phyloP scores from a whole-genome alignment of 2,888 invertebrate species.

The Shargacucullia verbasci region DNA sequence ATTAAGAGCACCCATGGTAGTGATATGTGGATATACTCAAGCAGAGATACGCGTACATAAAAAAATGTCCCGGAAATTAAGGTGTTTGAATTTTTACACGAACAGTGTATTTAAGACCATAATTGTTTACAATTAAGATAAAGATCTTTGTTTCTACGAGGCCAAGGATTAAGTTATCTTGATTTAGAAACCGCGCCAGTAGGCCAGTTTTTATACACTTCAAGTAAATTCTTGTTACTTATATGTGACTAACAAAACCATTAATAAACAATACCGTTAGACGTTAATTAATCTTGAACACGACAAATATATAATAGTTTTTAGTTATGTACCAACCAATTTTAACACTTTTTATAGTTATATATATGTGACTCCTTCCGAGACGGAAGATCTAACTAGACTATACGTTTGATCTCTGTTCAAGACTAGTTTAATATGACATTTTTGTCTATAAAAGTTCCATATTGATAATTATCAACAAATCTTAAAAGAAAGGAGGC shows the following conservation, averaged over 20 bases:
- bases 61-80: background rate
- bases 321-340: too few relatives aligned
- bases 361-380: too few relatives aligned
- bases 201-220: slow-evolving; percentile 4
- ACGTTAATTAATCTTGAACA: slow-evolving; percentile 4
- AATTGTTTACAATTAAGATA: slow-evolving; percentile 3
- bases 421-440: too few relatives aligned
- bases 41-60: background rate
- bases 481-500: too few relatives aligned
- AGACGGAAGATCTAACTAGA: too few relatives aligned
- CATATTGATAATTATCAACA: too few relatives aligned
- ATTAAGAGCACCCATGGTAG: background rate
- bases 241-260: background rate
- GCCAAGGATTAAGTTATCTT: slow-evolving; percentile 4
- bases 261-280: background rate
- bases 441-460: too few relatives aligned
- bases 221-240: background rate
- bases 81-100: background rate
- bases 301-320: background rate
- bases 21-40: background rate
- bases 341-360: too few relatives aligned
- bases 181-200: background rate
- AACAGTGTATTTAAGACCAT: background rate
- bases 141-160: slow-evolving; percentile 1
- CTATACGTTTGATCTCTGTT: too few relatives aligned